Conservation (phyloP, 2,113 vertebrate species). For the Pyxicephalus adspersus region DNA sequence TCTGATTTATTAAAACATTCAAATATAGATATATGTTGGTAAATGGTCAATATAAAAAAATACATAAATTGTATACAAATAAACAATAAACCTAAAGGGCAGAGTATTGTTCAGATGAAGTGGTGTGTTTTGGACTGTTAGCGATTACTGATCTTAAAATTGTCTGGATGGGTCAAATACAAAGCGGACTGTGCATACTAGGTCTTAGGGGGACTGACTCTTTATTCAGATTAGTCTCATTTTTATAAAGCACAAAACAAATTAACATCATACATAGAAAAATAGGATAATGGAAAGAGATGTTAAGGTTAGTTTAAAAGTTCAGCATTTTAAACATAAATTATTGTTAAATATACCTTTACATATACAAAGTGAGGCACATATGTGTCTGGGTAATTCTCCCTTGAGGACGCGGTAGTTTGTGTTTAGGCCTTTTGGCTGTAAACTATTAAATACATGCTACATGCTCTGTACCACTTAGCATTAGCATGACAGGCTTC, state of each 20-base stretch:
- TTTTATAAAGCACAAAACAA: slow-evolving; percentile 21
- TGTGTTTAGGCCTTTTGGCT: slow-evolving; percentile 1
- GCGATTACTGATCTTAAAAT: too few relatives aligned
- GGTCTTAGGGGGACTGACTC: too few relatives aligned
- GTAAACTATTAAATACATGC: slow-evolving; percentile 37
- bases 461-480: background rate
- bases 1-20: too few relatives aligned
- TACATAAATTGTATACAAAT: too few relatives aligned
- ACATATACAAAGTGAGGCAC: slow-evolving; percentile 37
- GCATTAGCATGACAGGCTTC: background rate
- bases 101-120: too few relatives aligned
- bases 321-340: slow-evolving; percentile 28
- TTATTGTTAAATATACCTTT: background rate
- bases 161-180: too few relatives aligned
- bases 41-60: too few relatives aligned
- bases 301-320: slow-evolving; percentile 5
- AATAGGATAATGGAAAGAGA: background rate
- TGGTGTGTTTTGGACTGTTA: too few relatives aligned
- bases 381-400: slow-evolving; percentile 21
- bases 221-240: background rate
- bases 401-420: slow-evolving; percentile 16
- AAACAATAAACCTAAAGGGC: too few relatives aligned
- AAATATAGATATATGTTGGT: too few relatives aligned
- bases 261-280: slow-evolving; percentile 23
- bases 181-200: too few relatives aligned